phyloP scores from a whole-genome alignment of 2,797 vertebrate genomes.

The Catharus ustulatus region DNA sequence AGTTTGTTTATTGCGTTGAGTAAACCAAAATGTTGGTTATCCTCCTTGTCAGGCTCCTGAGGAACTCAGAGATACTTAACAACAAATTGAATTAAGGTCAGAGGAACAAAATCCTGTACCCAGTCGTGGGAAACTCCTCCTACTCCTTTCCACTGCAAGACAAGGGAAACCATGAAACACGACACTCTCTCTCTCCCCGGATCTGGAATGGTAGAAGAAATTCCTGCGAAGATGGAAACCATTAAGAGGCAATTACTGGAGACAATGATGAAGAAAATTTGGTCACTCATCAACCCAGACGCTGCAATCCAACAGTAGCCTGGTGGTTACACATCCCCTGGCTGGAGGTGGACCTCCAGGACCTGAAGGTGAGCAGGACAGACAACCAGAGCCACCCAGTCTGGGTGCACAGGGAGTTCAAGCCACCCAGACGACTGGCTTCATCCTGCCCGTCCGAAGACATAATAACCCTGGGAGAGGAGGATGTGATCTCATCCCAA shows the following conservation, averaged over 20 bases:
- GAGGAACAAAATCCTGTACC: conserved; percentile 21
- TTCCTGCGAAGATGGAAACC: conserved; percentile 2
- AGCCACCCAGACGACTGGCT: conserved; percentile 48
- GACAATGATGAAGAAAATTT: conserved; percentile 24
- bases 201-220: conserved; percentile 19
- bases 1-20: neutral
- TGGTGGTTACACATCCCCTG: neutral
- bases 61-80: conserved; percentile 28
- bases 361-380: neutral
- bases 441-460: conserved; percentile 45
- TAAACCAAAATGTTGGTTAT: conserved; percentile 40
- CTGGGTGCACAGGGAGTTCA: neutral
- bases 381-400: neutral
- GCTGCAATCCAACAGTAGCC: neutral
- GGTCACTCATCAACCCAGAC: conserved; percentile 8
- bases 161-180: conserved; percentile 52
- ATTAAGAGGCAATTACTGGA: conserved; percentile 41
- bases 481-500: conserved; percentile 69
- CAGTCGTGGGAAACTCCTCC: conserved; percentile 52
- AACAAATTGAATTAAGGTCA: conserved; percentile 43
- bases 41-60: conserved; percentile 8
- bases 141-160: conserved; percentile 18
- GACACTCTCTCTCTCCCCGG: neutral
- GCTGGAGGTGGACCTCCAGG: neutral
- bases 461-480: conserved; percentile 54